phyloP scores from a whole-genome alignment of 2,888 invertebrate genomes.

The Agrotis exclamationis region DNA sequence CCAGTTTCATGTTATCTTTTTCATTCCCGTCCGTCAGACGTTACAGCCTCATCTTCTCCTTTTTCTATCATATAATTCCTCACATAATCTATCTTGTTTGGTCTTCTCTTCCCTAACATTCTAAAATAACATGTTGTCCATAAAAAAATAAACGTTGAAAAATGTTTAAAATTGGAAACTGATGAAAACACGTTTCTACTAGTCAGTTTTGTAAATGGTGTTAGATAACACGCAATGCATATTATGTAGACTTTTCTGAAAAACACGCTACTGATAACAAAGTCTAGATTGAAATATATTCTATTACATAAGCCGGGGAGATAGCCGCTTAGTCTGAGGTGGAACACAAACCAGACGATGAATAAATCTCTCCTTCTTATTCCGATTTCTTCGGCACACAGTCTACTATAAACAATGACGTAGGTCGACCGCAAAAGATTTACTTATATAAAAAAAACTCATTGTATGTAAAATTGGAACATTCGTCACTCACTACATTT shows the following conservation, averaged over 20 bases:
- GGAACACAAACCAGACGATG: slow-evolving; percentile 46
- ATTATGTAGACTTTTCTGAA: slow-evolving; percentile 11
- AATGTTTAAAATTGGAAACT: not conserved
- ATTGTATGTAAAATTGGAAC: slow-evolving; percentile 65
- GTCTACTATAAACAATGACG: slow-evolving; percentile 59
- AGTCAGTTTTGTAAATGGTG: not conserved
- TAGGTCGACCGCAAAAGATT: slow-evolving; percentile 47
- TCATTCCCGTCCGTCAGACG: too few relatives aligned
- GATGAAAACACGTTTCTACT: not conserved
- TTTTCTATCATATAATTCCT: too few relatives aligned
- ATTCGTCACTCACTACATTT: slow-evolving; percentile 50
- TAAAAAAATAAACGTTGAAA: too few relatives aligned
- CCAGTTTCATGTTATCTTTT: too few relatives aligned
- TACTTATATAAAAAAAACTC: slow-evolving; percentile 54
- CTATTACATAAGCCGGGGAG: slow-evolving; percentile 36
- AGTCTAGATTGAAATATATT: slow-evolving; percentile 33
- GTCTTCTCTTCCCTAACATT: too few relatives aligned
- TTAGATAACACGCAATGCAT: slow-evolving; percentile 13
- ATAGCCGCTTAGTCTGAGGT: slow-evolving; percentile 20
- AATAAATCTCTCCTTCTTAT: slow-evolving; percentile 43
- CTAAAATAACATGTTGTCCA: too few relatives aligned
- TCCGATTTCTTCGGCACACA: slow-evolving; percentile 40
- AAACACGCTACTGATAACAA: slow-evolving; percentile 29
- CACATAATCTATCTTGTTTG: too few relatives aligned
- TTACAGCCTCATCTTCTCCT: too few relatives aligned